Conservation (phyloP, 2,888 invertebrate species). For the Pterostichus madidus region DNA sequence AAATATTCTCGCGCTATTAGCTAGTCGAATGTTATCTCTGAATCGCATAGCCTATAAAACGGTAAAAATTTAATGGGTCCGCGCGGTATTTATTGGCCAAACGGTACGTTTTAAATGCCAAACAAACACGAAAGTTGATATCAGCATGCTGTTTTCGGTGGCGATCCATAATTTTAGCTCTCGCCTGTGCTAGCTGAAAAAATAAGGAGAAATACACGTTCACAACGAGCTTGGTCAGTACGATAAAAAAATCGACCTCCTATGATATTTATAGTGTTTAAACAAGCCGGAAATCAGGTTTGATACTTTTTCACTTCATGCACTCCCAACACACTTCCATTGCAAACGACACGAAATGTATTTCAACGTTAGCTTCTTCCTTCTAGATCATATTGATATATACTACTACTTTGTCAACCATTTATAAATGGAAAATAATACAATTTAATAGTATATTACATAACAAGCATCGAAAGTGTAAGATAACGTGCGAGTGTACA, state of each 20-base stretch:
- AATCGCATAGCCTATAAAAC: slow-evolving; percentile 66
- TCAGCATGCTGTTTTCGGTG: slow-evolving; percentile 63
- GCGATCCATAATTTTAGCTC: slow-evolving; percentile 64
- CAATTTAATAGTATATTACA: too few relatives aligned
- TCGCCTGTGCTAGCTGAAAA: slow-evolving; percentile 56
- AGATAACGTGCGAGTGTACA: too few relatives aligned
- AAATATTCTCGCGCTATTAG: slow-evolving; percentile 49
- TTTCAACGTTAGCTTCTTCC: background rate
- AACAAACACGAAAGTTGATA: slow-evolving; percentile 66
- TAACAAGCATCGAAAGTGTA: too few relatives aligned
- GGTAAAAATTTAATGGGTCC: slow-evolving; percentile 66
- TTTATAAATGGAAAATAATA: too few relatives aligned
- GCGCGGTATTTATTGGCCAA: slow-evolving; percentile 65
- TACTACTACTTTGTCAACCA: too few relatives aligned
- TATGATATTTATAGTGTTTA: slow-evolving; percentile 66
- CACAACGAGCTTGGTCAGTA: slow-evolving; percentile 62
- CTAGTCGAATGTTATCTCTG: slow-evolving; percentile 56
- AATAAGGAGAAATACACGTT: slow-evolving; percentile 65
- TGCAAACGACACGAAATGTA: too few relatives aligned
- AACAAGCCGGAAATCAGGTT: slow-evolving; percentile 61
- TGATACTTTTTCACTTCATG: slow-evolving; percentile 21
- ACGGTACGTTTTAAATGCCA: slow-evolving; percentile 64
- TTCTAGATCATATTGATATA: too few relatives aligned
- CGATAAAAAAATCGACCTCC: slow-evolving; percentile 67
- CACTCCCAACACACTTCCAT: slow-evolving; percentile 6